These are phyloP conservation scores for Aleiodes testaceus DNA, from an alignment of 2,888 invertebrate genomes.

Conservation along the genomic window DNA sequence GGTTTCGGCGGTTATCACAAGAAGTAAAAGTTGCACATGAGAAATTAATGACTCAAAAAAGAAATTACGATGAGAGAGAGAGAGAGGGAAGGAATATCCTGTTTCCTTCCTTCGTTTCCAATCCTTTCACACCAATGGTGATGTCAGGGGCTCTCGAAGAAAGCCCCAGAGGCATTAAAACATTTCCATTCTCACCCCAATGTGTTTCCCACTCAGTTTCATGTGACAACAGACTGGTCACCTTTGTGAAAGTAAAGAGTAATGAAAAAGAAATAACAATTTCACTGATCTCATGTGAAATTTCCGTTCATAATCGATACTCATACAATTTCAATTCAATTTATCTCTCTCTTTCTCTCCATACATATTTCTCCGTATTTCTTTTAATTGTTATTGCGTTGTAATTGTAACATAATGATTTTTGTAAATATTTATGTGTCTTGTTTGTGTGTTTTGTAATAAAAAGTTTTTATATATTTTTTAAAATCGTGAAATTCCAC, in stretches of 20 bases:
- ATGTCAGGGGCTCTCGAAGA: not conserved
- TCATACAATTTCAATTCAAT: not conserved
- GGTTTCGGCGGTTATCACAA: slow-evolving; percentile 64
- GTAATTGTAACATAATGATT: slow-evolving; percentile 16
- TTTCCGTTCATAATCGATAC: slow-evolving; percentile 20
- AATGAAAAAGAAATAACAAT: not conserved
- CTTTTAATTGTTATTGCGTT: not conserved
- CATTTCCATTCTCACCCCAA: slow-evolving; percentile 1
- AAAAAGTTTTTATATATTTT: slow-evolving; percentile 23
- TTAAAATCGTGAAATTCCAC: not conserved
- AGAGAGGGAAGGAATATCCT: slow-evolving; percentile 14
- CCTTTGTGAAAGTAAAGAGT: not conserved
- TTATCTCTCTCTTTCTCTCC: slow-evolving; percentile 7
- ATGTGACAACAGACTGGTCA: not conserved
- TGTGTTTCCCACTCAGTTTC: not conserved
- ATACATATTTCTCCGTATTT: not conserved
- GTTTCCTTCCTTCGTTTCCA: slow-evolving; percentile 1
- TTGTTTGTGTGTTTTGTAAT: slow-evolving; percentile 23
- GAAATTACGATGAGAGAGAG: slow-evolving; percentile 20
- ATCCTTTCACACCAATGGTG: not conserved
- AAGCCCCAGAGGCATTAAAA: not conserved
- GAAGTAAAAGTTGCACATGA: slow-evolving; percentile 46
- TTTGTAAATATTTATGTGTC: slow-evolving; percentile 21
- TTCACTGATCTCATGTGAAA: slow-evolving; percentile 21
- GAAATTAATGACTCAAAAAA: not conserved